Evolutionary conservation across 2,113 vertebrate genomes (phyloP).

Genomic region (Melanerpes aurifrons): DNA sequence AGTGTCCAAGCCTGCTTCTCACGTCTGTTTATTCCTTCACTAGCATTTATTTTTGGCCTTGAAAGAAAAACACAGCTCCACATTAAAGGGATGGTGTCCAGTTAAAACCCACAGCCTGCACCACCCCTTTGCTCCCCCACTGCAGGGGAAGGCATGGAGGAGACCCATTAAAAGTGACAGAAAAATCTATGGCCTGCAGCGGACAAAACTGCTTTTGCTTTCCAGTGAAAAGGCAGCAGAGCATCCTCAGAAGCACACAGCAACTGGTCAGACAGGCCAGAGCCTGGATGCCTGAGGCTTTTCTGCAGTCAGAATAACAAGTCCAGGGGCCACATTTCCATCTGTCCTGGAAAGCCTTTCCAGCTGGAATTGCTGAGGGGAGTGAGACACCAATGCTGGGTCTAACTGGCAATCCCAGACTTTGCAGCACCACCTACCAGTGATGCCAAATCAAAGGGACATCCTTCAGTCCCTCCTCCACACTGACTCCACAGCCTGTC

Average conservation of each 20-base stretch:
- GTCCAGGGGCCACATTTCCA: neutral
- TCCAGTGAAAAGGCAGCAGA: conserved; percentile 15
- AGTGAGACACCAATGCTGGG: neutral
- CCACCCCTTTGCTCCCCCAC: neutral
- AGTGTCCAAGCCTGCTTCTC: conserved; percentile 55
- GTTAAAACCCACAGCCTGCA: conserved; percentile 20
- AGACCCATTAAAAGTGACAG: neutral
- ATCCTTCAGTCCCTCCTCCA: neutral
- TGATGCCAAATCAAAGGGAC: neutral
- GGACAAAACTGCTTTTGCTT: conserved; percentile 31
- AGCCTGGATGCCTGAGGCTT: neutral
- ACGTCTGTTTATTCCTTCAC: conserved; percentile 36
- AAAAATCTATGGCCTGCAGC: neutral
- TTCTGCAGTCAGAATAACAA: neutral
- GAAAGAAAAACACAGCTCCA: conserved; percentile 29
- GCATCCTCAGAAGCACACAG: neutral
- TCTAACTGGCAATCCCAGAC: neutral
- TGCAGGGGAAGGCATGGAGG: neutral
- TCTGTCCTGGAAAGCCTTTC: neutral
- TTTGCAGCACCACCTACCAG: neutral
- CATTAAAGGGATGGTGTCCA: conserved; percentile 29
- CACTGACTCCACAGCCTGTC: neutral
- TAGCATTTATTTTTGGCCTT: conserved; percentile 57
- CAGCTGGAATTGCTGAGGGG: neutral
- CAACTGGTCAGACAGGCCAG: neutral